Evolutionary conservation across 2,797 vertebrate species (phyloP).

Genomic region (Galagoides demidoff): DNA sequence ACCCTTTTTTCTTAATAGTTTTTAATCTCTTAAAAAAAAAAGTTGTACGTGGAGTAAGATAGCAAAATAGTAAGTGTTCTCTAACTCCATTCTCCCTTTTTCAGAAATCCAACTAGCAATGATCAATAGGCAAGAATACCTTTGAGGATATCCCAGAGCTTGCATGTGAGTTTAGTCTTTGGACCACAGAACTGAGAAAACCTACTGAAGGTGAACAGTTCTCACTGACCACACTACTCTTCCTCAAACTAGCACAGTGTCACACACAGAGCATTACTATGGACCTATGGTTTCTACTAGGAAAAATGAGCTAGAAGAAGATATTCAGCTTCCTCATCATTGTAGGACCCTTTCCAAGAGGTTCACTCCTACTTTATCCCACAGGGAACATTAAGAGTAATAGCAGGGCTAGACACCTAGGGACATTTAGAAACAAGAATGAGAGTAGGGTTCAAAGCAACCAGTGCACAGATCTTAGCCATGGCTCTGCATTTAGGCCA

Average conservation of each 20-base stretch:
- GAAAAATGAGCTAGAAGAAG: not conserved
- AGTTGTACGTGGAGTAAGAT: not conserved
- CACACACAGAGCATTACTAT: not conserved
- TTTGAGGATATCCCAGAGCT: not conserved
- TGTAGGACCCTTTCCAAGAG: not conserved
- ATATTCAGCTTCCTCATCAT: not conserved
- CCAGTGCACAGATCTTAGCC: not conserved
- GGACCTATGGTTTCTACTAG: not conserved
- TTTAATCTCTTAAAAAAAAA: not conserved
- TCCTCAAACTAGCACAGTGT: not conserved
- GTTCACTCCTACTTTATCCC: not conserved
- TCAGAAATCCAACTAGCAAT: not conserved
- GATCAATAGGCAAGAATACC: not conserved
- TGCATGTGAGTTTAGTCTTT: not conserved
- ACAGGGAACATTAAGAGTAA: not conserved
- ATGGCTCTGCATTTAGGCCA: not conserved
- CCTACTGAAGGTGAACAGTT: not conserved
- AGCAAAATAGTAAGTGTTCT: not conserved
- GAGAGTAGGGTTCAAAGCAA: not conserved
- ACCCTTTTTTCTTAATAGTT: not conserved
- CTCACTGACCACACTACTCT: not conserved
- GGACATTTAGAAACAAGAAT: not conserved
- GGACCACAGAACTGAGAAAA: not conserved
- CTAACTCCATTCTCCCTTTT: not conserved
- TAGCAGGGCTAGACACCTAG: not conserved